Base-by-base conservation (phyloP, 2,113 vertebrate genomes). In the Ageneiosus marmoratus region DNA sequence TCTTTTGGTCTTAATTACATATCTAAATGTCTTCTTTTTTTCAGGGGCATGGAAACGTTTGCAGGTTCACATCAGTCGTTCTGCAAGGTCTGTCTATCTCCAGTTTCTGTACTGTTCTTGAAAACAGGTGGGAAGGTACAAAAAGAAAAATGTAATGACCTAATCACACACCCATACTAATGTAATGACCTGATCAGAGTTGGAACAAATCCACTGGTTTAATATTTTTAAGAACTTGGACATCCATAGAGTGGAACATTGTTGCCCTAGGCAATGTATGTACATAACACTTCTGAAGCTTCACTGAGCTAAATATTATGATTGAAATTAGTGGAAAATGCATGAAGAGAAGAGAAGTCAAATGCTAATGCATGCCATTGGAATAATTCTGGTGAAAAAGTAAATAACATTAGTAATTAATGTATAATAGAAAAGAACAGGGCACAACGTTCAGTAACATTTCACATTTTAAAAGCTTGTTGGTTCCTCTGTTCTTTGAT, bases 181-280 rank as follows among this genome's bases (percentile, higher is more conserved):
- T 58, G 20, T 16, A 58, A 81, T 20, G n/a, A 62, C n/a, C n/a
- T 50, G 34, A 63, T 79, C 24, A 53, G 29, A 27, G 15, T 15
- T 79, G n/a, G 37, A 70, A 5, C 13, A 11, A 73, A 9, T n/a
- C 67, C 34, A 78, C 22, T 24, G 16, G 41, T 13, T 24, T 77
- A 51, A 34, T 67, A 15, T 73, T 81, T 73, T 24, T 73, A 55
- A 75, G 41, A 37, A 20, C 37, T 46, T 55, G 46, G 34, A 76
- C 41, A 41, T 8, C 15, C 22, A 29, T 56, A 78, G 56, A 22
- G 27, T 11, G 9, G 29, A 69, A 48, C 37, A 41, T 12, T 77
- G 62, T 69, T 77, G 29, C 72, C 15, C 20, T 22, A 50, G 10
- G 9, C 24, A 51, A 79, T 79, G 41, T 12, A 44, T 51, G 44